These are phyloP conservation scores for Anisognathus igniventris DNA, from an alignment of 2,797 vertebrate genomes.

Conservation along the genomic window DNA sequence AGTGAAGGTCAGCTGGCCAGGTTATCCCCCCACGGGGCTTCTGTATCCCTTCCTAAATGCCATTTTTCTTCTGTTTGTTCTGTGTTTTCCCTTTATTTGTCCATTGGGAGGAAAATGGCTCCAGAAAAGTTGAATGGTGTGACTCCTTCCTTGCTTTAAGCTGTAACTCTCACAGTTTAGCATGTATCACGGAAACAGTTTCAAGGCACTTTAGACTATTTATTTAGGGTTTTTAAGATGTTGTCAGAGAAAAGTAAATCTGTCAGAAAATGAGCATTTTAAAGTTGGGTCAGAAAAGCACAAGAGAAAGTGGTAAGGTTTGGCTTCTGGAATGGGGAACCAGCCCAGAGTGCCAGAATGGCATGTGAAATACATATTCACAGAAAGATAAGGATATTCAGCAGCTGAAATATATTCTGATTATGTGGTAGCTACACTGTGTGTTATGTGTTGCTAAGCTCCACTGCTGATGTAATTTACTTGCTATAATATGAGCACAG, in stretches of 20 bases:
- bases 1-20: conserved; percentile 46
- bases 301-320: neutral
- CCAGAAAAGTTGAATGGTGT: neutral
- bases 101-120: neutral
- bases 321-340: neutral
- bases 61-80: conserved; percentile 32
- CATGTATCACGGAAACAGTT: neutral
- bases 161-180: neutral
- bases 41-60: conserved; percentile 2
- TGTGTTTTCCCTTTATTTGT: neutral
- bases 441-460: neutral
- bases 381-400: neutral
- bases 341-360: neutral
- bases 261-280: neutral
- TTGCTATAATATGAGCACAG: neutral
- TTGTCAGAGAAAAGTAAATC: neutral
- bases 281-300: neutral
- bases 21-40: neutral
- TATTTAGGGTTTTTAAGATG: neutral
- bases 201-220: neutral
- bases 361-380: neutral
- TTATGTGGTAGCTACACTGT: neutral
- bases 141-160: neutral
- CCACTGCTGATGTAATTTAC: neutral
- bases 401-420: neutral